Evolutionary conservation across 2,797 vertebrate genomes (phyloP).

Genomic region (Haliaeetus vocifer): DNA sequence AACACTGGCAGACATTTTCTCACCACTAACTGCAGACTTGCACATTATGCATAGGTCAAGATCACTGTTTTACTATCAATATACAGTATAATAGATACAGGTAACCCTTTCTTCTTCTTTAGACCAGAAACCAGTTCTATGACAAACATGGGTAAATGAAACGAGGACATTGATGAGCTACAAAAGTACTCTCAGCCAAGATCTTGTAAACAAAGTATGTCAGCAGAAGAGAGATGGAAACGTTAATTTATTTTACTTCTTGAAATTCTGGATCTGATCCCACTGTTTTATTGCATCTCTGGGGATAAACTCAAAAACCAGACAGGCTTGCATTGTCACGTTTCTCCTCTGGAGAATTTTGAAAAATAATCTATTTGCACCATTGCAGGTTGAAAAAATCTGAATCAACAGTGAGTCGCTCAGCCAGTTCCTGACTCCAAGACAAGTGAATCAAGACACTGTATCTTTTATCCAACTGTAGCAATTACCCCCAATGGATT

Average conservation of each 20-base stretch:
- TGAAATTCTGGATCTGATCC: background rate
- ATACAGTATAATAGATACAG: background rate
- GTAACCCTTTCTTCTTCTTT: background rate
- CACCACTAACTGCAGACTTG: background rate
- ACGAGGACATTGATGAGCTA: background rate
- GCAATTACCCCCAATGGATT: conserved; percentile 1
- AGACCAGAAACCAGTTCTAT: background rate
- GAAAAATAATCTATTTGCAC: background rate
- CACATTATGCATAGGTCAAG: background rate
- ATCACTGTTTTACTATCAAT: background rate
- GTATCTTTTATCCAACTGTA: background rate
- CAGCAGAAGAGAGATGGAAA: background rate
- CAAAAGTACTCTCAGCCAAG: background rate
- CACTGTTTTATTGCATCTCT: background rate
- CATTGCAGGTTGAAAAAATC: background rate
- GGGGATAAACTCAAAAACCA: background rate
- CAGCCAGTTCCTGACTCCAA: background rate
- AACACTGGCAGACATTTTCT: background rate
- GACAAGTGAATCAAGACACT: background rate
- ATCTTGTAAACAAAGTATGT: background rate
- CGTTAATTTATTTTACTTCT: background rate
- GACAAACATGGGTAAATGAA: background rate
- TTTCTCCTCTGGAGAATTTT: conserved; percentile 9
- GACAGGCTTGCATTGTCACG: background rate
- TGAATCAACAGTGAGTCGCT: background rate